Base-by-base conservation (phyloP, 35 echinoderm and acorn worm species). In the Patiria miniata region DNA sequence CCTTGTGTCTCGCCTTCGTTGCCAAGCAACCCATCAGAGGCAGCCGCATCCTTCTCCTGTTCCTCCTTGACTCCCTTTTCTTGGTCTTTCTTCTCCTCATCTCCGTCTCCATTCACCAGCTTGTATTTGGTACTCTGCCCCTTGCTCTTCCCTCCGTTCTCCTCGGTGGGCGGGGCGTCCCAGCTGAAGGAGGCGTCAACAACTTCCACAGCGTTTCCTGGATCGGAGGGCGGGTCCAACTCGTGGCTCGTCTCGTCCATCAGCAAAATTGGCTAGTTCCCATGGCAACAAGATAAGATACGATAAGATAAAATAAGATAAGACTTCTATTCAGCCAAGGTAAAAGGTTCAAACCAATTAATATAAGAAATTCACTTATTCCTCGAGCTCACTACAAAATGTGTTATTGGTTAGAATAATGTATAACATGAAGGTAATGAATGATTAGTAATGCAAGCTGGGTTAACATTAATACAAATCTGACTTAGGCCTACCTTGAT, bases 401-500 rank as follows among this genome's bases (percentile, higher is more conserved):
- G n/a, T n/a, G n/a, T n/a, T n/a, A n/a, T n/a, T n/a, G n/a, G n/a
- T n/a, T n/a, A n/a, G n/a, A n/a, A n/a, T n/a, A n/a, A n/a, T n/a
- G n/a, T n/a, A n/a, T n/a, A n/a, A n/a, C n/a, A n/a, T n/a, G n/a
- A n/a, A n/a, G n/a, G n/a, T n/a, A n/a, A n/a, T n/a, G n/a, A n/a
- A n/a, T n/a, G n/a, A n/a, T n/a, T n/a, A n/a, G n/a, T n/a, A n/a
- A n/a, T n/a, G n/a, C n/a, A n/a, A n/a, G n/a, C n/a, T n/a, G n/a
- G n/a, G n/a, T n/a, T n/a, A n/a, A n/a, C n/a, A n/a, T n/a, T n/a
- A n/a, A n/a, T n/a, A n/a, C n/a, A n/a, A n/a, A n/a, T n/a, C n/a
- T n/a, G n/a, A n/a, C n/a, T n/a, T n/a, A n/a, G n/a, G n/a, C 78
- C 51, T 87, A 97, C 94, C 91, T 97, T 85, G 50, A 97, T 97